Percentiles rank a stretch among this genome's conserved stretches.
Conservation (phyloP, 2,888 invertebrate genomes). For the Elysia crispata region DNA sequence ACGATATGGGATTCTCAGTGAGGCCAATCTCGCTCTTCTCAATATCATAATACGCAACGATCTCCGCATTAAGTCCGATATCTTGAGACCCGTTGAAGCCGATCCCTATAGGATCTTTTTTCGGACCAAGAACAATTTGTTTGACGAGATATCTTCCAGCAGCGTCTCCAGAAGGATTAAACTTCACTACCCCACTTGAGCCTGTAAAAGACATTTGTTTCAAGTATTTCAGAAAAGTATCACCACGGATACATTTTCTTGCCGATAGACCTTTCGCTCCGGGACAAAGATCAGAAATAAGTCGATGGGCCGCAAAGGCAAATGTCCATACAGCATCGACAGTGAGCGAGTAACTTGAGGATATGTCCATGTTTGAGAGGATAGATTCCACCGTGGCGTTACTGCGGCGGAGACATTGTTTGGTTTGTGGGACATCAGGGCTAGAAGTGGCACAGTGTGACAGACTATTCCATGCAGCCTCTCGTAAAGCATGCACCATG, state of each 20-base stretch:
- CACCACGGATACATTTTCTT: constrained; percentile 38
- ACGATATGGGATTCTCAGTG: not conserved
- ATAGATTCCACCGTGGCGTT: not conserved
- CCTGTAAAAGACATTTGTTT: constrained; percentile 33
- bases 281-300: constrained; percentile 22
- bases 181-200: constrained; percentile 33
- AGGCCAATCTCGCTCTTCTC: not conserved
- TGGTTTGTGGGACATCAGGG: too few relatives aligned
- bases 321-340: constrained; percentile 44
- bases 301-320: constrained; percentile 43
- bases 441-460: not conserved
- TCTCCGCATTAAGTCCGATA: not conserved
- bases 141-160: constrained; percentile 23
- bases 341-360: not conserved
- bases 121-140: constrained; percentile 27
- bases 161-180: constrained; percentile 38
- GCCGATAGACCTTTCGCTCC: constrained; percentile 1
- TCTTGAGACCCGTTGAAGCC: not conserved
- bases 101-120: not conserved
- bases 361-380: not conserved
- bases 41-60: not conserved
- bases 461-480: not conserved
- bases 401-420: too few relatives aligned
- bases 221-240: constrained; percentile 32
- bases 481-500: too few relatives aligned